A percentile compares a stretch with the other conserved stretches of the same genome.
Evolutionary conservation across 37 sponge, comb jelly and placozoan genomes (phyloP).

Genomic region (Diacarnus erythraeanus): DNA sequence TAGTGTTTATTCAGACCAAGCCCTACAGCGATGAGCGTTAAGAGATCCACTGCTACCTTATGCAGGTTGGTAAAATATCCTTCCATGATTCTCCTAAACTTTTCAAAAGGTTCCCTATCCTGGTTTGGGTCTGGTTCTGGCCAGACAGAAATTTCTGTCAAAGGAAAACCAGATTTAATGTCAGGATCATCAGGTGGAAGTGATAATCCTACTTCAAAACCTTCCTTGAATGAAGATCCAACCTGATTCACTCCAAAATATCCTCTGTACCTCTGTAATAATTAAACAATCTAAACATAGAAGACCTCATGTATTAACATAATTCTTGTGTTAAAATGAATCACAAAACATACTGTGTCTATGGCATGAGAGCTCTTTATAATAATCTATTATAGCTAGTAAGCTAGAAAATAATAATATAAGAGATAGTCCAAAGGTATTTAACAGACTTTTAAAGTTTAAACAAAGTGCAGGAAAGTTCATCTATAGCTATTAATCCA

Average conservation of each 20-base stretch:
- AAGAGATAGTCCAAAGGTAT: too few relatives aligned
- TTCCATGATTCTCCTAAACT: conserved; percentile 3
- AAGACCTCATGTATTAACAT: too few relatives aligned
- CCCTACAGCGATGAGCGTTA: background rate
- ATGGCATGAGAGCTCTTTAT: too few relatives aligned
- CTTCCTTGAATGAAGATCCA: conserved; percentile 23
- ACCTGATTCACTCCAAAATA: conserved; percentile 19
- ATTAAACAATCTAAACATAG: too few relatives aligned
- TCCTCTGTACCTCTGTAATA: conserved; percentile 8
- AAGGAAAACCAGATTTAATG: background rate
- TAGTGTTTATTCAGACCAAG: conserved; percentile 6
- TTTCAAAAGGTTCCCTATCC: background rate
- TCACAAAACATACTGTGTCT: too few relatives aligned
- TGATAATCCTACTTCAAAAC: background rate
- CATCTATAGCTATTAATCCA: too few relatives aligned
- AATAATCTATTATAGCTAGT: too few relatives aligned
- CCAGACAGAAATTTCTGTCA: conserved; percentile 9
- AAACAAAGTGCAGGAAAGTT: too few relatives aligned
- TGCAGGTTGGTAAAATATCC: background rate
- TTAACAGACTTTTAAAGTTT: too few relatives aligned
- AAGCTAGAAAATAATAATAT: too few relatives aligned
- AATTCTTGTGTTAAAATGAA: too few relatives aligned
- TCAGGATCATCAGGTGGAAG: conserved; percentile 4
- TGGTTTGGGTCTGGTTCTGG: conserved; percentile 11
- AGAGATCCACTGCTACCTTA: background rate